These are phyloP conservation scores for Ondatra zibethicus DNA, from an alignment of 2,113 vertebrate genomes.

Conservation along the genomic window DNA sequence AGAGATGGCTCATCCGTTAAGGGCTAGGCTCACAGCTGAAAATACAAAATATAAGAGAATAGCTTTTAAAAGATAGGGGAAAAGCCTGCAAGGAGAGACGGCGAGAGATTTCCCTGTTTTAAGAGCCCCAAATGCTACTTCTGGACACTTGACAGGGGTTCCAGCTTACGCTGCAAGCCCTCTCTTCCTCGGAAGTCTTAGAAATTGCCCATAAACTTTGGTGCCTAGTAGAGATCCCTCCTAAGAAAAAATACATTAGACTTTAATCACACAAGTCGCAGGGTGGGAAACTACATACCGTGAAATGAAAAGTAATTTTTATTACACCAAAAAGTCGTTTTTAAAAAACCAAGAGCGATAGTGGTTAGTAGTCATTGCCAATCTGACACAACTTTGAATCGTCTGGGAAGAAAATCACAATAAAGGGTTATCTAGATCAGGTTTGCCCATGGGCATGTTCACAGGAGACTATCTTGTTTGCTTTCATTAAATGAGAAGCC, in stretches of 20 bases:
- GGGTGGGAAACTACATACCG: neutral
- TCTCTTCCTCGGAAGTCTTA: conserved; percentile 22
- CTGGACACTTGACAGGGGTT: conserved; percentile 11
- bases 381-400: neutral
- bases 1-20: no score
- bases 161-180: neutral
- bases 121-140: conserved; percentile 34
- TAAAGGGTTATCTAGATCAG: neutral
- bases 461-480: neutral
- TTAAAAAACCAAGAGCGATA: neutral
- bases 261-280: neutral
- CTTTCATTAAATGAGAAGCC: neutral
- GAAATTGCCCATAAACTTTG: neutral
- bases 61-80: conserved; percentile 47
- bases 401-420: neutral
- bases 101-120: neutral
- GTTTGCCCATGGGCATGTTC: neutral
- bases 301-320: neutral
- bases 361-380: neutral
- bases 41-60: neutral
- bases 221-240: neutral
- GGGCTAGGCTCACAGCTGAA: no score
- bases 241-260: neutral
- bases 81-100: neutral
- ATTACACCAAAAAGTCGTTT: neutral